Evolutionary conservation across 2,113 vertebrate genomes (phyloP).

Genomic region (Rhinopomastus cyanomelas): DNA sequence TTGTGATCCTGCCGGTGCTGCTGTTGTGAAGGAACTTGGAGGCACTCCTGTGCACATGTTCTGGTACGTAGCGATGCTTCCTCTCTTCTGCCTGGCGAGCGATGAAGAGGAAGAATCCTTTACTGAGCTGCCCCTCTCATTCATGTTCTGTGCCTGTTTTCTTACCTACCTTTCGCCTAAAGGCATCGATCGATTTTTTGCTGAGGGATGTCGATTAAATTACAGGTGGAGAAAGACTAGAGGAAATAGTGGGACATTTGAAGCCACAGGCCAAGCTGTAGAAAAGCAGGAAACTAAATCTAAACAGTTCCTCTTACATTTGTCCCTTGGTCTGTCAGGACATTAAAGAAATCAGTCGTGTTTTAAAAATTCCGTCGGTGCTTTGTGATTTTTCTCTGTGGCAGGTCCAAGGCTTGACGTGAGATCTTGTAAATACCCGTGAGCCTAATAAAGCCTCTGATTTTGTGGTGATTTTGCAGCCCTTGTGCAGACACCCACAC

Average conservation of each 20-base stretch:
- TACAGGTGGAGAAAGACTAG: background rate
- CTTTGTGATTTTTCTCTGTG: background rate
- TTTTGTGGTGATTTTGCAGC: background rate
- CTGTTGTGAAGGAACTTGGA: background rate
- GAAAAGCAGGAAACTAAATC: background rate
- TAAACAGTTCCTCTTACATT: background rate
- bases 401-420: background rate
- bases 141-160: background rate
- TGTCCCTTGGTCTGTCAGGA: background rate
- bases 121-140: background rate
- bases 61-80: background rate
- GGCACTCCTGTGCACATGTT: background rate
- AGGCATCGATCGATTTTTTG: background rate
- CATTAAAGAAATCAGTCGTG: background rate
- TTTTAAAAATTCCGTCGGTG: background rate
- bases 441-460: background rate
- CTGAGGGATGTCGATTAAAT: background rate
- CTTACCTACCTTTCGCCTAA: background rate
- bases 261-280: background rate
- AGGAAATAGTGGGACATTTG: background rate
- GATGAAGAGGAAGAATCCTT: background rate
- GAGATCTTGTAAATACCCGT: background rate
- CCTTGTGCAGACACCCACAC: background rate
- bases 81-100: background rate
- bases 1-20: conserved; percentile 7